phyloP scores from a whole-genome alignment of 2,797 vertebrate species.

The Enteromius viviparus region DNA sequence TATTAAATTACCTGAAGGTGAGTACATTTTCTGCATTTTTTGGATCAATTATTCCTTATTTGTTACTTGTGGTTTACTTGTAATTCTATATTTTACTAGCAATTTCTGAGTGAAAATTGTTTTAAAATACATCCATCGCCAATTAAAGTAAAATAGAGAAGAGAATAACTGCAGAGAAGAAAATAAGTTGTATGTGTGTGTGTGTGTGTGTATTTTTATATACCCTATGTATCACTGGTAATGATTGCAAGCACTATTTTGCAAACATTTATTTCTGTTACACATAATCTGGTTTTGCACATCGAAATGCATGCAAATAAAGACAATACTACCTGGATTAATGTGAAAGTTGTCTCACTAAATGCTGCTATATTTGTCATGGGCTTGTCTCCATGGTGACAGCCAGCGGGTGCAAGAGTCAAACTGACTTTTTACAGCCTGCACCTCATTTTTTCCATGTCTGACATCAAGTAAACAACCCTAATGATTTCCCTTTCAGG shows the following conservation, averaged over 20 bases:
- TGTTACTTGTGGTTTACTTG: background rate
- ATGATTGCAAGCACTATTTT: background rate
- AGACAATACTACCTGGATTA: conserved; percentile 12
- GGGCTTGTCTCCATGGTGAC: conserved; percentile 44
- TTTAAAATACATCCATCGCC: background rate
- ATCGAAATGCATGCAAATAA: background rate
- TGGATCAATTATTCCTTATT: background rate
- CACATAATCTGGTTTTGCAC: background rate
- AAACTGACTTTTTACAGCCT: conserved; percentile 36
- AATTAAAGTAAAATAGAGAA: too few relatives aligned
- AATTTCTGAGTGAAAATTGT: background rate
- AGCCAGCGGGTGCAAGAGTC: conserved; percentile 20
- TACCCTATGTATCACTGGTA: background rate
- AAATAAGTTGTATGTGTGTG: background rate
- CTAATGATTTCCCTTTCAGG: conserved; percentile 20
- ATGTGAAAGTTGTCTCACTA: conserved; percentile 1
- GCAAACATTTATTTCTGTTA: background rate
- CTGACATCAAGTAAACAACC: conserved; percentile 32
- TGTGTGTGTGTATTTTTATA: background rate
- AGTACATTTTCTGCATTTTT: background rate
- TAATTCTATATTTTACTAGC: background rate
- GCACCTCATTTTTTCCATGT: conserved; percentile 13
- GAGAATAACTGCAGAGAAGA: too few relatives aligned
- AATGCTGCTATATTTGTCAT: conserved; percentile 33
- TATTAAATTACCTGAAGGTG: background rate